A percentile compares a stretch with the other conserved stretches of the same genome.
Evolutionary conservation across 1,140 invertebrate genomes (phyloP).

Genomic region (Theocolax elegans): DNA sequence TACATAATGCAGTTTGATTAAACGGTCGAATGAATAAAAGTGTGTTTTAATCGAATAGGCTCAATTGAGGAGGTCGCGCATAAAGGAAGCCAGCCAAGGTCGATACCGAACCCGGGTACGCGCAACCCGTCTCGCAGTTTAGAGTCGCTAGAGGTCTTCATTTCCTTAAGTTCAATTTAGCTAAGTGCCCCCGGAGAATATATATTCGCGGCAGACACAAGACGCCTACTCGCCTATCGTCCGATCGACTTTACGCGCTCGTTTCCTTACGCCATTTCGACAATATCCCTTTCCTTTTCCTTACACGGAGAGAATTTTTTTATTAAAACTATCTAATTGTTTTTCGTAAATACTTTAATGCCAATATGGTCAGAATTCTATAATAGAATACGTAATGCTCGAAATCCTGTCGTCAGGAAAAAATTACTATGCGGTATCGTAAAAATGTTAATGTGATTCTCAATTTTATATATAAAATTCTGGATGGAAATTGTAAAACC

Average conservation of each 20-base stretch:
- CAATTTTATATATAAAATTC: too few relatives aligned
- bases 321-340: too few relatives aligned
- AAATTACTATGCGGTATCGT: too few relatives aligned
- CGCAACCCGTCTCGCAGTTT: conserved; percentile 42
- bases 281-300: background rate
- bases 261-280: too few relatives aligned
- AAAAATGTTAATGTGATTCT: too few relatives aligned
- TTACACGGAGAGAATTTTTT: too few relatives aligned
- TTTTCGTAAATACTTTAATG: too few relatives aligned
- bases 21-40: background rate
- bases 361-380: too few relatives aligned
- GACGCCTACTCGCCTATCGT: background rate
- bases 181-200: conserved; percentile 46
- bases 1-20: background rate
- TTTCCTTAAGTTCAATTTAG: conserved; percentile 54
- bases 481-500: too few relatives aligned
- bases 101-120: conserved; percentile 46
- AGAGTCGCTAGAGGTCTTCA: conserved; percentile 47
- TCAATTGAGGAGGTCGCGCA: conserved; percentile 2
- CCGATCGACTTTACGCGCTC: background rate
- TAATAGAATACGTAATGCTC: too few relatives aligned
- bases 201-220: background rate
- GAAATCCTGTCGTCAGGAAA: too few relatives aligned
- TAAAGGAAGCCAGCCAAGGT: conserved; percentile 34
- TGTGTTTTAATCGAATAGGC: conserved; percentile 22